Evolutionary conservation across 2,797 vertebrate genomes (phyloP).

Genomic region (Cygnus olor): DNA sequence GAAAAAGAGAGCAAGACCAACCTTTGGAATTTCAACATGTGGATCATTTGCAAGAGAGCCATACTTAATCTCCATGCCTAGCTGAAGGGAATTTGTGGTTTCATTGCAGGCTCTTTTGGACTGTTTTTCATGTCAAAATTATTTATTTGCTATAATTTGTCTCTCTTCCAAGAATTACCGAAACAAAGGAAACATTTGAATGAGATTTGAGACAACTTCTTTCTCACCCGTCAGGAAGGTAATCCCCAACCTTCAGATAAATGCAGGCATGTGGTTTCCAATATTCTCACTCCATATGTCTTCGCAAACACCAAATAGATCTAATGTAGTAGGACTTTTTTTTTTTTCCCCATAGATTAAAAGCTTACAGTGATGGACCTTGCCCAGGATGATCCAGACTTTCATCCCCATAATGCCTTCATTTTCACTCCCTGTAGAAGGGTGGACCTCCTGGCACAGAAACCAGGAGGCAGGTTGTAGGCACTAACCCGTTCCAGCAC

Average conservation of each 20-base stretch:
- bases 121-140: slow-evolving; percentile 60
- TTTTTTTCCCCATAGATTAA: neutral
- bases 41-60: neutral
- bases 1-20: neutral
- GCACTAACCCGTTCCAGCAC: neutral
- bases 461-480: neutral
- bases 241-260: slow-evolving; percentile 65
- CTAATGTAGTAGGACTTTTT: neutral
- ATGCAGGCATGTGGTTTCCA: slow-evolving; percentile 44
- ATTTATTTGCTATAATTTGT: slow-evolving; percentile 54
- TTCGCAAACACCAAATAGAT: slow-evolving; percentile 68
- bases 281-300: slow-evolving; percentile 57
- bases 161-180: slow-evolving; percentile 51
- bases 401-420: slow-evolving; percentile 17
- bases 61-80: neutral
- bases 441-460: neutral
- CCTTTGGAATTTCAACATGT: neutral
- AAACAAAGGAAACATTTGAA: slow-evolving; percentile 69
- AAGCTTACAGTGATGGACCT: slow-evolving; percentile 25
- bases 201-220: slow-evolving; percentile 61
- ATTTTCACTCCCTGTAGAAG: slow-evolving; percentile 2
- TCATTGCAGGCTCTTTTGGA: slow-evolving; percentile 7
- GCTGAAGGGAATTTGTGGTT: slow-evolving; percentile 45
- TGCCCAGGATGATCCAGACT: neutral
- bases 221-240: slow-evolving; percentile 51